Evolutionary conservation across 2,888 invertebrate species (phyloP), one percentile per base, ranked within the genome.

Genomic region (Mimachlamys varia): DNA sequence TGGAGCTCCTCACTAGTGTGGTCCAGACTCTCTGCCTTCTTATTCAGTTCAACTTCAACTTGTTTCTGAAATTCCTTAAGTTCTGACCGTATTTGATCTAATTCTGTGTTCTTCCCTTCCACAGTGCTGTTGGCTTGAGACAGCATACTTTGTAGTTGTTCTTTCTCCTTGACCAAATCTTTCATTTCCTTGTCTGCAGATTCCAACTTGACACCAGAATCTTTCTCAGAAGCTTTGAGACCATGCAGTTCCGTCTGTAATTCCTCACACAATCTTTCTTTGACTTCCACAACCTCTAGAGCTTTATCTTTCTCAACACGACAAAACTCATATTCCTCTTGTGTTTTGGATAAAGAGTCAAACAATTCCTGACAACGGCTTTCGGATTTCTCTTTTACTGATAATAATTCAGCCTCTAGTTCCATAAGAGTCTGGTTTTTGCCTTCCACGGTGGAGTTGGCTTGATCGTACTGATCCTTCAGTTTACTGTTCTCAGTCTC

Each of bases 101-200:
- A 58, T 50, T 92, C 91, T 10, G 89, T 38, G 76, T 89, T 88
- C 90, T 92, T 92, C 19, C 87, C 88, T 15, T 89, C 44, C 17
- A 93, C 76, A 49, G 89, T 92, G 53, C 89, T 88, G 50, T 90
- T 89, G 15, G 91, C 91, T 49, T 93, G 92, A 53, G 89, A 89
- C 33, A 92, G 91, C 88, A 93, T 92, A 88, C 89, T 50, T 49
- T 53, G 88, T 19, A 93, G 89, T 33, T 91, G 89, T n/a, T 91
- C 90, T 88, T 90, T 88, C 44, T 90, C 88, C 38, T 90, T 87
- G 44, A 17, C 49, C n/a, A 90, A 50, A 38, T 87, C 87, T n/a
- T n/a, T 27, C 13, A 33, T 89, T 87, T 88, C 88, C 2, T 58
- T 33, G 3, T 89, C 88, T 44, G 87, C 58, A 37, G 58, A 10